Evolutionary conservation across 2,113 vertebrate species (phyloP).

Genomic region (Notothenia rossii): DNA sequence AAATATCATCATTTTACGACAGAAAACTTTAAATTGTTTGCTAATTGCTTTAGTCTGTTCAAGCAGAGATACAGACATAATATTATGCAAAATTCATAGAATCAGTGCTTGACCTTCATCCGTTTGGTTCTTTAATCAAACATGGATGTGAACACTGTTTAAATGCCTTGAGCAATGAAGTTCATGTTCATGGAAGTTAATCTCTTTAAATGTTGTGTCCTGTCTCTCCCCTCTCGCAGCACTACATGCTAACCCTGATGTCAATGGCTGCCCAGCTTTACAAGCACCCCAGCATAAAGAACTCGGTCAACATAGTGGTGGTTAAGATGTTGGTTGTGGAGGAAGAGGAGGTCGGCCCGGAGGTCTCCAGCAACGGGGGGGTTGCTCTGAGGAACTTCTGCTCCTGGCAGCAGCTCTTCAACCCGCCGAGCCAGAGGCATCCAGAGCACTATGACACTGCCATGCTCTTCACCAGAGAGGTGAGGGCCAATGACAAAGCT

Average conservation of each 20-base stretch:
- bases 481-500: slow-evolving; percentile 56
- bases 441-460: slow-evolving; percentile 95
- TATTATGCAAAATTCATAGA: too few species aligned
- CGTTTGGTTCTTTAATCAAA: too few species aligned
- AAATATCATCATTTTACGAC: too few species aligned
- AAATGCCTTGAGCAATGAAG: too few species aligned
- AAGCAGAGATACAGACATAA: too few species aligned
- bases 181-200: too few species aligned
- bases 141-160: too few species aligned
- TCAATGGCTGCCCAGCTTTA: slow-evolving; percentile 92
- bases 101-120: too few species aligned
- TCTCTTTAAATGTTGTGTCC: background rate
- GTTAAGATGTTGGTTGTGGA: slow-evolving; percentile 94
- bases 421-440: slow-evolving; percentile 90
- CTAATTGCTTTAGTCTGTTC: too few species aligned
- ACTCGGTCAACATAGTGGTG: slow-evolving; percentile 91
- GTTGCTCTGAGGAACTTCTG: slow-evolving; percentile 95
- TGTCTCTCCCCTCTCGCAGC: slow-evolving; percentile 77
- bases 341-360: slow-evolving; percentile 85
- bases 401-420: slow-evolving; percentile 93
- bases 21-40: too few species aligned
- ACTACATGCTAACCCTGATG: slow-evolving; percentile 93
- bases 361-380: slow-evolving; percentile 90
- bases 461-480: slow-evolving; percentile 95
- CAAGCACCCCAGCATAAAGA: slow-evolving; percentile 95